phyloP scores from a whole-genome alignment of 1,140 invertebrate species.

The Cataglyphis hispanica region DNA sequence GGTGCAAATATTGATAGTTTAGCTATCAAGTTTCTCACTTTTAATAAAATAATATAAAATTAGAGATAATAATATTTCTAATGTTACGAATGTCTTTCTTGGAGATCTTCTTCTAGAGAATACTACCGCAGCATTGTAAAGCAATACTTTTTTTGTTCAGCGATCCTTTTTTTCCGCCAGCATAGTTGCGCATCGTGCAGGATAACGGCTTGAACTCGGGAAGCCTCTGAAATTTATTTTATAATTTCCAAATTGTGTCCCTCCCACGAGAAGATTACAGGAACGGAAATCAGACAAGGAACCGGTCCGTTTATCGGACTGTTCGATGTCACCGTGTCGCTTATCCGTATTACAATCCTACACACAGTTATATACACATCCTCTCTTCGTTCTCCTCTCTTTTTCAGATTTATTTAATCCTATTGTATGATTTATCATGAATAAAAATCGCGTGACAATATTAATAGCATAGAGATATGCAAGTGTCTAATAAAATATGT shows the following conservation, averaged over 20 bases:
- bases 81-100: background rate
- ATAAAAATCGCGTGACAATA: background rate
- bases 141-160: constrained; percentile 40
- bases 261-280: constrained; percentile 58
- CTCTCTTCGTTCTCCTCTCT: background rate
- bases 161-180: constrained; percentile 13
- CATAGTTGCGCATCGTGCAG: background rate
- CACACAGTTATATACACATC: constrained; percentile 1
- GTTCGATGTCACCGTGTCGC: constrained; percentile 51
- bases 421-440: constrained; percentile 5
- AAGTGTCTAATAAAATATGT: background rate
- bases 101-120: background rate
- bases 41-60: background rate
- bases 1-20: background rate
- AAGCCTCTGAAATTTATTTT: constrained; percentile 54
- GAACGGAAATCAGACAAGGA: constrained; percentile 61
- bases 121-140: constrained; percentile 23
- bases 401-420: constrained; percentile 28
- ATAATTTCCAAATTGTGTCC: constrained; percentile 67
- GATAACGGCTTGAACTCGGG: constrained; percentile 10
- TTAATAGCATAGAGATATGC: background rate
- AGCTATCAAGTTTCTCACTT: background rate
- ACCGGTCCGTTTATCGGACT: constrained; percentile 63
- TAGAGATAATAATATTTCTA: background rate
- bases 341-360: constrained; percentile 30